phyloP scores from a whole-genome alignment of 92 coral and sea anemone species.

The Epizoanthus scotinus region DNA sequence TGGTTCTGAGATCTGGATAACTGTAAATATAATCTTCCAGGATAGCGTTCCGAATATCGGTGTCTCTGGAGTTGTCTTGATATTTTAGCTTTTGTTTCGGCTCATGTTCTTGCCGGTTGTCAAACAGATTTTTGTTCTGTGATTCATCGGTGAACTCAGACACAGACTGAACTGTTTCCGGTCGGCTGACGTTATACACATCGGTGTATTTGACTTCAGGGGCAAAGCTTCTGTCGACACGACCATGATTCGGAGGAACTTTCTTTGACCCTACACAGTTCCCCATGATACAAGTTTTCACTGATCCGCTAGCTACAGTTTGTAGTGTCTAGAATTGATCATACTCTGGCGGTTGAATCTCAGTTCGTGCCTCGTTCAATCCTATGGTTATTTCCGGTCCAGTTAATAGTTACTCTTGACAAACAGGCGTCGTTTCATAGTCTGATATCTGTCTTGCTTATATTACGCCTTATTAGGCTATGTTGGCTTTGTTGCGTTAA shows the following conservation, averaged over 20 bases:
- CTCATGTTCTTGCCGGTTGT: not conserved
- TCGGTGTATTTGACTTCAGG: slow-evolving; percentile 19
- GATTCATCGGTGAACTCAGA: not conserved
- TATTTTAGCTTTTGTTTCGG: not conserved
- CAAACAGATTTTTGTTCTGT: slow-evolving; percentile 2
- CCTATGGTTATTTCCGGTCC: slow-evolving; percentile 4
- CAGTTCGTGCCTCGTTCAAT: not conserved
- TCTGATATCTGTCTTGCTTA: not conserved
- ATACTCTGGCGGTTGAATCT: not conserved
- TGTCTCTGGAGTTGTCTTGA: not conserved
- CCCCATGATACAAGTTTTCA: slow-evolving; percentile 14
- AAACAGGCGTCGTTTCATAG: slow-evolving; percentile 10
- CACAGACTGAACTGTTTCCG: slow-evolving; percentile 19
- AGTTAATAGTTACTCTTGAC: not conserved
- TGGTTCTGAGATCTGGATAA: slow-evolving; percentile 25
- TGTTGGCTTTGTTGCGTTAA: not conserved
- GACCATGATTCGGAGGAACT: not conserved
- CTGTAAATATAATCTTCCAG: not conserved
- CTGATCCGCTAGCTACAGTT: not conserved
- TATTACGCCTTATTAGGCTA: not conserved
- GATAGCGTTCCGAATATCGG: not conserved
- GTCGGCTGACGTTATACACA: not conserved
- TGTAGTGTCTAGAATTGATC: not conserved
- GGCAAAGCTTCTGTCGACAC: not conserved
- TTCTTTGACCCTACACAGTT: slow-evolving; percentile 37